Evolutionary conservation across 2,797 vertebrate species (phyloP), one percentile per base, ranked within the genome.

Genomic region (Pangasius krempfi): DNA sequence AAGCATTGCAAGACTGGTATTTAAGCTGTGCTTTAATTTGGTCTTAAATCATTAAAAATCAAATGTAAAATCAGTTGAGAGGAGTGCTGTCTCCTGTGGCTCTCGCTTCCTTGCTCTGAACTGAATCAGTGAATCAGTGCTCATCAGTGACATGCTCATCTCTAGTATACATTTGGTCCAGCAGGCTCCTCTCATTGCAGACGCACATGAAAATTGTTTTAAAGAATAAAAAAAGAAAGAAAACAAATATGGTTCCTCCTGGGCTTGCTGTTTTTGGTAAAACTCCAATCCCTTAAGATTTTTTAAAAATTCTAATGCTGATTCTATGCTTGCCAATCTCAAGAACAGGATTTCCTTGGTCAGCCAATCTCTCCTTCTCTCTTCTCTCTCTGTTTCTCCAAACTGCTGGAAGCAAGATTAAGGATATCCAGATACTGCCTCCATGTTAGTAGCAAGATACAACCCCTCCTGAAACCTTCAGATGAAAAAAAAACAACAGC

Each of bases 341-440:
- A 96, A 94, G 93, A 95, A 95, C 95, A 95, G 95, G 96, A 96
- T 96, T 96, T 96, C 95, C 95, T 96, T 96, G 96, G 96, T 96
- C 94, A 90, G 94, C 93, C 95, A 86, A 89, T 90, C 88, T 81
- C 47, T 87, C 75, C 62, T 82, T 79, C 82, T 82, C 66, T 66
- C 54, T 37, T 81, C 81, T 89, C 62, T 62, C 75, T 89, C 90
- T 86, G 73, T 88, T 47, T 89, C 70, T 87, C 62, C 72, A 20
- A 84, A 70, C 89, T 92, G 92, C 93, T 91, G 40, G 89, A 91
- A 91, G 96, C 94, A 93, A 94, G 96, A 95, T 96, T 96, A 95
- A 90, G 89, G 87, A 87, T 92, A 95, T 95, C 94, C 94, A 95
- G 94, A 95, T 95, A 92, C 91, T 95, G 88, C 89, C 95, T 94